phyloP scores from a whole-genome alignment of 2,797 vertebrate genomes.

The Mico argentatus region DNA sequence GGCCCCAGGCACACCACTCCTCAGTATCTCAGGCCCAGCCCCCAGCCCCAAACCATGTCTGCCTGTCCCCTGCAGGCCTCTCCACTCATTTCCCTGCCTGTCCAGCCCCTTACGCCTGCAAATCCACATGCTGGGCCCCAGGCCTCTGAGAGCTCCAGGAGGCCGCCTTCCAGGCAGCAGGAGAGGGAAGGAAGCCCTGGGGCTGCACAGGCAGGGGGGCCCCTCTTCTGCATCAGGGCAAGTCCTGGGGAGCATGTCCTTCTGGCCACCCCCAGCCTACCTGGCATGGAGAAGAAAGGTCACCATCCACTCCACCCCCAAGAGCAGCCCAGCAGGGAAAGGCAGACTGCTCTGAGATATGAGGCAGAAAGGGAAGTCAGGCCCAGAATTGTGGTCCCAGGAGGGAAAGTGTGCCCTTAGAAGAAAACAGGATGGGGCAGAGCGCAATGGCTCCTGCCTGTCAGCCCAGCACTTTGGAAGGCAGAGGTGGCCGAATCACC shows the following conservation, averaged over 20 bases:
- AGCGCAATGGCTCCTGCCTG: fast-evolving
- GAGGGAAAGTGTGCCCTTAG: background rate
- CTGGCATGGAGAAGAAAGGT: background rate
- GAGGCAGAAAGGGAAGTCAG: background rate
- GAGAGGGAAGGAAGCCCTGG: no score
- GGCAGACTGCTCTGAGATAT: background rate
- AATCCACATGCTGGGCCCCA: fast-evolving
- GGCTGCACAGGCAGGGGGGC: background rate
- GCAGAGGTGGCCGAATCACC: fast-evolving
- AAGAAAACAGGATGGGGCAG: background rate
- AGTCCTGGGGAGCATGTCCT: background rate
- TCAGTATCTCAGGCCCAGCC: background rate
- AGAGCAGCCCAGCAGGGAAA: background rate
- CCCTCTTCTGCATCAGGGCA: background rate
- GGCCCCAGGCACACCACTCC: no score
- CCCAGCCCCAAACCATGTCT: fast-evolving
- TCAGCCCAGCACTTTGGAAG: background rate
- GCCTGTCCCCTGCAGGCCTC: background rate
- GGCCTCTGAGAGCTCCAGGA: background rate
- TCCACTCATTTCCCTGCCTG: background rate
- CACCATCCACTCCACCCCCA: background rate
- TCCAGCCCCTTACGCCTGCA: background rate
- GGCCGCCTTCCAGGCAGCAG: background rate
- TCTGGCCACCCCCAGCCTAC: no score
- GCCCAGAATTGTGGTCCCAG: background rate